Percentiles rank a stretch among this genome's conserved stretches.
Evolutionary conservation across 2,888 invertebrate genomes (phyloP).

Genomic region (Drosophila nr. perissopoda): DNA sequence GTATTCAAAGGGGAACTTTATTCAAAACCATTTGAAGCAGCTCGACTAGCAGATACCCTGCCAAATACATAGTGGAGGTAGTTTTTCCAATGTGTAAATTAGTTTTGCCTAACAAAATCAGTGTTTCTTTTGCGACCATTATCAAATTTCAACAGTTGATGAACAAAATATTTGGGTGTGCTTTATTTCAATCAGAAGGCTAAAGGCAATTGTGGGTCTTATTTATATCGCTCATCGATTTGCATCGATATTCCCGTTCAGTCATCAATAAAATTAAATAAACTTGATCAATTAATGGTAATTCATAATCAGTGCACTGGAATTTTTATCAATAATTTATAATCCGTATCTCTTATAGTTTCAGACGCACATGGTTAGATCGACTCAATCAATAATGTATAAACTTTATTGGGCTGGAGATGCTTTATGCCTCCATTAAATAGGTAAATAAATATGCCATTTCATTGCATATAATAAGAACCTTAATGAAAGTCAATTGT

Average conservation of each 20-base stretch:
- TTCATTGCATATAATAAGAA: conserved; percentile 21
- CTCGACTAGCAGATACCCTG: neutral
- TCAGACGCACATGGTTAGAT: neutral
- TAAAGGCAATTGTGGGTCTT: too few relatives aligned
- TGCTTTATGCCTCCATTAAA: neutral
- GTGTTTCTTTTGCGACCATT: neutral
- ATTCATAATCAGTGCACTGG: neutral
- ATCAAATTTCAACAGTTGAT: neutral
- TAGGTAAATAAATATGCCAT: neutral
- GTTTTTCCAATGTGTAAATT: neutral
- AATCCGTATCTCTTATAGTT: neutral
- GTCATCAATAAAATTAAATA: too few relatives aligned
- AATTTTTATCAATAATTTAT: neutral
- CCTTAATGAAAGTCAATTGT: neutral
- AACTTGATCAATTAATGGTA: neutral
- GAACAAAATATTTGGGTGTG: neutral
- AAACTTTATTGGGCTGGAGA: neutral
- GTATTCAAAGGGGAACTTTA: neutral
- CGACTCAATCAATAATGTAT: neutral
- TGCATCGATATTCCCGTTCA: neutral
- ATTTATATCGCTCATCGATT: neutral
- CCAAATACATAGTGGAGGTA: neutral
- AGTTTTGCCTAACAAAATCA: neutral
- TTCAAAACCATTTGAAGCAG: neutral
- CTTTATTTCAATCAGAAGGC: neutral